Evolutionary conservation across 1,140 invertebrate genomes (phyloP).

Genomic region (Mycetomoellerius zeteki): DNA sequence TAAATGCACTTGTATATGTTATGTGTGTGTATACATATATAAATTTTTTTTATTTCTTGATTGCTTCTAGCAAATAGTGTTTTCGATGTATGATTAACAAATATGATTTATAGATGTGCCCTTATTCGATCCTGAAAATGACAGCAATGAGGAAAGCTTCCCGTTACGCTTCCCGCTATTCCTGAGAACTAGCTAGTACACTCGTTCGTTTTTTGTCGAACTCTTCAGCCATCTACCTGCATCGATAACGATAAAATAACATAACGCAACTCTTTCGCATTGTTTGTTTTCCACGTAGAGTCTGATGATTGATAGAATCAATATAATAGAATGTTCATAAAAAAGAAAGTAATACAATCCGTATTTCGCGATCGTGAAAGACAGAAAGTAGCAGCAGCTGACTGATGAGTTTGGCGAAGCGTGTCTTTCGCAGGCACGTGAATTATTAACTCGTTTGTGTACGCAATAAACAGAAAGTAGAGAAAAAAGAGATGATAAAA

Average conservation of each 20-base stretch:
- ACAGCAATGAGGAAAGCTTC: slow-evolving; percentile 81
- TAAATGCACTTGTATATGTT: neutral
- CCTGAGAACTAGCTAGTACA: slow-evolving; percentile 81
- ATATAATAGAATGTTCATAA: neutral
- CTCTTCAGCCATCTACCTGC: slow-evolving; percentile 74
- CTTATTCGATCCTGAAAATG: slow-evolving; percentile 18
- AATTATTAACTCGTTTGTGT: slow-evolving; percentile 51
- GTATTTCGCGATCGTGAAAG: neutral
- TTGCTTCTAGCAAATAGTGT: neutral
- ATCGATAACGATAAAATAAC: neutral
- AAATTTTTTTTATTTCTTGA: neutral
- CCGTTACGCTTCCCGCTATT: slow-evolving; percentile 82
- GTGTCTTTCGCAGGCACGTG: slow-evolving; percentile 62
- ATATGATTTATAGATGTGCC: slow-evolving; percentile 6
- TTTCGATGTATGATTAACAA: neutral
- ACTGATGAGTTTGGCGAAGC: slow-evolving; percentile 73
- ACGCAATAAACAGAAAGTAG: slow-evolving; percentile 52
- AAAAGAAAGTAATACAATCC: neutral
- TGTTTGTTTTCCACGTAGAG: neutral
- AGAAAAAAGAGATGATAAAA: slow-evolving; percentile 73
- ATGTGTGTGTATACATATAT: neutral
- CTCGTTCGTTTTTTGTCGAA: slow-evolving; percentile 74
- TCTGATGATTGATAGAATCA: neutral
- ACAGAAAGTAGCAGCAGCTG: slow-evolving; percentile 48
- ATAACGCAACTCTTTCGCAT: neutral